Conservation (phyloP, 2,797 vertebrate genomes). For the Anolis apletophallus region DNA sequence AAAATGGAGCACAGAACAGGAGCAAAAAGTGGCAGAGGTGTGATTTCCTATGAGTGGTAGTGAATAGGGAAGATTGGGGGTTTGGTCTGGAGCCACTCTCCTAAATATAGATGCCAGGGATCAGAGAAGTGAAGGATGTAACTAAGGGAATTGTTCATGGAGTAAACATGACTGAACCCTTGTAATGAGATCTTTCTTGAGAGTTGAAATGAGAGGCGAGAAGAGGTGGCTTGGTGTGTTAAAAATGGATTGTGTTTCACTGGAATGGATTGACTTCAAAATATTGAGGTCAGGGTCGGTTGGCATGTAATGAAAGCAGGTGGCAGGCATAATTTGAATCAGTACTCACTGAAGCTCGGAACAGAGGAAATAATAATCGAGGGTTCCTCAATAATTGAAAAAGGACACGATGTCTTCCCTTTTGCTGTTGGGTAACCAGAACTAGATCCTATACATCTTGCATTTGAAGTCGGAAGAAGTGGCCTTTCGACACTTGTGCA, state of each 20-base stretch:
- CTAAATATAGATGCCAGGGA: not conserved
- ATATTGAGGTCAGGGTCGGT: not conserved
- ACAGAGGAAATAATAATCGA: not conserved
- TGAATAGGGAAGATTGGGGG: not conserved
- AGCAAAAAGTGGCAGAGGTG: not conserved
- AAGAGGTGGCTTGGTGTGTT: not conserved
- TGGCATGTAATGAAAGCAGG: not conserved
- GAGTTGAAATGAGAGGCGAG: not conserved
- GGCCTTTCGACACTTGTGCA: not conserved
- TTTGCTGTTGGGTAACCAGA: not conserved
- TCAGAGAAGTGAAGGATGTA: not conserved
- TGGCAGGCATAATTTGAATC: conserved; percentile 13
- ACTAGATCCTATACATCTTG: not conserved
- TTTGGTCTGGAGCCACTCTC: not conserved
- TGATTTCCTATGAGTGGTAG: not conserved
- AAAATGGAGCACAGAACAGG: not conserved
- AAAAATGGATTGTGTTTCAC: not conserved
- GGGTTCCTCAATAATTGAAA: conserved; percentile 1
- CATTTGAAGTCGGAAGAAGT: not conserved
- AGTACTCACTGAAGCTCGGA: not conserved
- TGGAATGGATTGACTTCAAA: not conserved
- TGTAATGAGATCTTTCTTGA: not conserved
- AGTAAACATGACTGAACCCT: not conserved
- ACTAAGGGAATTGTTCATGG: not conserved
- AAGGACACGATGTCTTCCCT: not conserved